A percentile compares a stretch with the other conserved stretches of the same genome.
phyloP scores from a whole-genome alignment of 2,888 invertebrate genomes.

The Euphydryas editha region DNA sequence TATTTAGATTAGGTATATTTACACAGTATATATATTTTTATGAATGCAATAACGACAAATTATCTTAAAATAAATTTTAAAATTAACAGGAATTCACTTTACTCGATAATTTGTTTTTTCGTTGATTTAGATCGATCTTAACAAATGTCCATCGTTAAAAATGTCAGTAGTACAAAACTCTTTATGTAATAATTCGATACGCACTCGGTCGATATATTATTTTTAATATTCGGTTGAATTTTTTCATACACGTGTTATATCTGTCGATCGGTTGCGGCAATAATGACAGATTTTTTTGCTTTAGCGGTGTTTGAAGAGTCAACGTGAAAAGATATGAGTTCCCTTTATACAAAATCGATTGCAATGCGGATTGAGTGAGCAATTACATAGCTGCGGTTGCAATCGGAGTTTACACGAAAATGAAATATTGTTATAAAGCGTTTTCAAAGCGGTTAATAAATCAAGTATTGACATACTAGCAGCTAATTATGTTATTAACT shows the following conservation, averaged over 20 bases:
- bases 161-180: no score
- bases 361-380: conserved; percentile 14
- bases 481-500: neutral
- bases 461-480: neutral
- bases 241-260: neutral
- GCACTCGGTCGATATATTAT: no score
- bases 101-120: no score
- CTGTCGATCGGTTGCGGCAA: neutral
- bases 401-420: conserved; percentile 13
- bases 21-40: no score
- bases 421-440: conserved; percentile 11
- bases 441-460: conserved; percentile 7
- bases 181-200: no score
- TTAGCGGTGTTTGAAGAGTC: conserved; percentile 5
- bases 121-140: no score
- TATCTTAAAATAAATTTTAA: no score
- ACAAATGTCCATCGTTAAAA: no score
- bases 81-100: no score
- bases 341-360: conserved; percentile 14
- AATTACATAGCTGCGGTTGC: conserved; percentile 13
- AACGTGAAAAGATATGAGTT: conserved; percentile 16
- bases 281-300: conserved; percentile 9
- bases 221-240: no score
- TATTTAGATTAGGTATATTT: no score
- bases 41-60: no score